Base-by-base conservation (phyloP, 2,113 vertebrate genomes). In the Indri indri region DNA sequence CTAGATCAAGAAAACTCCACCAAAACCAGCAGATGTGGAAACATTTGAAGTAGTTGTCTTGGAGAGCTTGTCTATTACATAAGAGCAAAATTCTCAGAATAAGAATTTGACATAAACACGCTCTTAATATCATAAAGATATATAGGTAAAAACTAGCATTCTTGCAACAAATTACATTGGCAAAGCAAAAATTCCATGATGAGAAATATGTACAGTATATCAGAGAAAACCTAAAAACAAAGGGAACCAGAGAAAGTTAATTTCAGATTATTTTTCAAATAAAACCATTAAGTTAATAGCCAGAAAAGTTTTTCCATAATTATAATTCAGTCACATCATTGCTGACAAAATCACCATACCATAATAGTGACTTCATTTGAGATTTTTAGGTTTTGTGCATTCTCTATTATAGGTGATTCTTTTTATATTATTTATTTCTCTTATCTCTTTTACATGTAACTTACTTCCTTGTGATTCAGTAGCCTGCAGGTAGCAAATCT, bases 381-480 rank as follows among this genome's bases (percentile, higher is more conserved):
- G 40, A 93, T 45, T 91, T 54, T 77, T 61, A 54, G 66, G 17
- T 68, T 96, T 91, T 40, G 2, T 86, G n/a, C 20, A 18, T 90
- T 88, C 83, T 83, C 57, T 61, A n/a, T 74, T 88, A 88, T 52
- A 77, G 50, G 4, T 81, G 34, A 95, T 77, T 95, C 17, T 47
- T 90, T 90, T 90, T 79, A 45, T 84, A 59, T 85, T 93, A 59
- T 61, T 77, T 68, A 45, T 76, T 84, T 90, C 14, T 95, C 65
- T 97, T 97, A 0, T 74, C 85, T 82, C 40, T 92, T 87, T 93
- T 85, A 96, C 17, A 85, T 91, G 30, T 84, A 40, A 81, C 83
- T 96, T 93, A 88, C 92, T 96, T 95, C 23, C 63, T 81, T 92
- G 7, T 96, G 42, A 88, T 65, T 80, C 14, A 94, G 23, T 93